phyloP scores from a whole-genome alignment of 2,797 vertebrate genomes.

The Artibeus lituratus region DNA sequence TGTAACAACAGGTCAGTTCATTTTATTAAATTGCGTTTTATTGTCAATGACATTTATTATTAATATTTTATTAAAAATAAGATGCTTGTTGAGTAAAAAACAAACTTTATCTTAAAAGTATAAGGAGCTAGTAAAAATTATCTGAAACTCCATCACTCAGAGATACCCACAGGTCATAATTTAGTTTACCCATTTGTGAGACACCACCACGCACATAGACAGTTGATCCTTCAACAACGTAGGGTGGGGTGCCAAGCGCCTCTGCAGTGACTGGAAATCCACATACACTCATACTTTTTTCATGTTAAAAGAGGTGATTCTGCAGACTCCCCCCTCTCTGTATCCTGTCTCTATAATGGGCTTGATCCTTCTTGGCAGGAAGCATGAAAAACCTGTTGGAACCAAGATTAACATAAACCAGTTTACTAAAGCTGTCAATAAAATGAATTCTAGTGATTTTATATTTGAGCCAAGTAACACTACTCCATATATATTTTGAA shows the following conservation, averaged over 20 bases:
- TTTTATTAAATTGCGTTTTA: background rate
- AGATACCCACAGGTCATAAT: background rate
- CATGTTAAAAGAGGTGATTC: background rate
- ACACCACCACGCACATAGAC: background rate
- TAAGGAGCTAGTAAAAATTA: background rate
- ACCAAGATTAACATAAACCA: background rate
- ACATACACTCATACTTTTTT: background rate
- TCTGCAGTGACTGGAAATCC: background rate
- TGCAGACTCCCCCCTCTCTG: background rate
- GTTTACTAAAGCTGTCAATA: background rate
- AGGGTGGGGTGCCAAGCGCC: background rate
- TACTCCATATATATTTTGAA: background rate
- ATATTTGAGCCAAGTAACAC: background rate
- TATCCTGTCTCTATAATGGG: background rate
- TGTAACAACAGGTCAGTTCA: conserved; percentile 83
- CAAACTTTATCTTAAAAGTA: background rate
- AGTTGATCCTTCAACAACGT: background rate
- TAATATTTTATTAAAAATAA: background rate
- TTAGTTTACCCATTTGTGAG: background rate
- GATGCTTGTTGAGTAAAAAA: background rate
- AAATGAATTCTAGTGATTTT: background rate
- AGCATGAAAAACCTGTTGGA: background rate
- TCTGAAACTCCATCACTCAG: background rate
- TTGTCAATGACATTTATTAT: background rate
- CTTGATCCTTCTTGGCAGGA: background rate